phyloP scores from a whole-genome alignment of 2,113 vertebrate genomes.

The Vireo altiloquus region DNA sequence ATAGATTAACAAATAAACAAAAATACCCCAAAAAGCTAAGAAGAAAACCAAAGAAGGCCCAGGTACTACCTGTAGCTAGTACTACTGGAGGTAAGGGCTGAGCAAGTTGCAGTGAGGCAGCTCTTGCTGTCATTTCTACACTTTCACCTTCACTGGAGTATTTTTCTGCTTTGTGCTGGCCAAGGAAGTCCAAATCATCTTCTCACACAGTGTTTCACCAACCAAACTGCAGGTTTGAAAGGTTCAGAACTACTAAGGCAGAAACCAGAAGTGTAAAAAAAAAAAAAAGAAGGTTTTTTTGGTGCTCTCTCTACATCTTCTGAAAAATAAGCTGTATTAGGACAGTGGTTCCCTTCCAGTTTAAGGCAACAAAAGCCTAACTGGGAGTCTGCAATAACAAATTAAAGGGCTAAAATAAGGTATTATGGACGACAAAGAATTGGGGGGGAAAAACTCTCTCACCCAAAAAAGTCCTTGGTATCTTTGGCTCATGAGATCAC shows the following conservation, averaged over 20 bases:
- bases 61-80: background rate
- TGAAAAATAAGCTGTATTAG: background rate
- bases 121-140: background rate
- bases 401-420: background rate
- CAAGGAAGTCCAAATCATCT: background rate
- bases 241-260: background rate
- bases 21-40: background rate
- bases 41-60: background rate
- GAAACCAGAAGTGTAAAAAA: background rate
- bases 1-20: background rate
- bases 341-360: background rate
- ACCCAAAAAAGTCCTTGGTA: background rate
- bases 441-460: rapidly evolving
- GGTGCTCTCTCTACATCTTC: background rate
- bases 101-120: background rate
- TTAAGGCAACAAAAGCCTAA: background rate
- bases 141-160: background rate
- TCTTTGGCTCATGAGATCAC: background rate
- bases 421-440: background rate
- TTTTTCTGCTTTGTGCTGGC: background rate
- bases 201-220: background rate
- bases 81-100: background rate
- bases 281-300: background rate
- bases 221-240: rapidly evolving
- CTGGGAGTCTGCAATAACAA: background rate